Conservation (phyloP, 2,888 invertebrate genomes). For the Ctena decussata region DNA sequence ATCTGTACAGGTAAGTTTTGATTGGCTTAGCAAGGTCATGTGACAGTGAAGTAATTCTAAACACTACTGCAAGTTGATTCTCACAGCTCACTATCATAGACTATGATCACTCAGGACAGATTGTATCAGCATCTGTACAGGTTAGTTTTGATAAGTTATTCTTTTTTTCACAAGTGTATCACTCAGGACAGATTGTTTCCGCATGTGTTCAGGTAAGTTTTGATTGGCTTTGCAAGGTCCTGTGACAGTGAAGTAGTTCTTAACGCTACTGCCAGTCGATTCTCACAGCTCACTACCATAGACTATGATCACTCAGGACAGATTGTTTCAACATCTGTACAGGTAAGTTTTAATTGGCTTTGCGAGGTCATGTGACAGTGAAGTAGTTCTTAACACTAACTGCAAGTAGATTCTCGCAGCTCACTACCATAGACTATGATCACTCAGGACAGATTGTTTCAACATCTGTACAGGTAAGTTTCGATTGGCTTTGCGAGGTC, state of each 20-base stretch:
- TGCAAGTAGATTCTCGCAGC: slow-evolving; percentile 93
- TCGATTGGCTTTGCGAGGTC: background rate
- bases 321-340: slow-evolving; percentile 95
- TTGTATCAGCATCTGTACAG: slow-evolving; percentile 96
- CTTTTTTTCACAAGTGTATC: too few species aligned
- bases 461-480: slow-evolving; percentile 93
- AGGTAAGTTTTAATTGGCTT: slow-evolving; percentile 88
- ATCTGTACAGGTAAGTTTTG: slow-evolving; percentile 91
- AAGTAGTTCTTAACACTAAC: too few species aligned
- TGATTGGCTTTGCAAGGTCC: background rate
- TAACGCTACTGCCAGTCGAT: too few species aligned
- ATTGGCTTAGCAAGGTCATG: background rate
- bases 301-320: slow-evolving; percentile 98
- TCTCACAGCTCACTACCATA: slow-evolving; percentile 91
- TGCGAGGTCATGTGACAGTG: background rate
- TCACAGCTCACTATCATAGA: too few species aligned
- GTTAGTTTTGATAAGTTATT: too few species aligned
- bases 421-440: slow-evolving; percentile 98
- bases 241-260: too few species aligned
- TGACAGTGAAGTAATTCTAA: background rate
- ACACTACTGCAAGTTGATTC: too few species aligned
- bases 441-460: slow-evolving; percentile 95
- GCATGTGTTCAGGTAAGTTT: slow-evolving; percentile 93
- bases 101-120: slow-evolving; percentile 73
- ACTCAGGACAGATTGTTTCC: slow-evolving; percentile 95